Percentiles rank a stretch among this genome's conserved stretches.
phyloP scores from a whole-genome alignment of 2,888 invertebrate genomes.

The Drosophila tripunctata region DNA sequence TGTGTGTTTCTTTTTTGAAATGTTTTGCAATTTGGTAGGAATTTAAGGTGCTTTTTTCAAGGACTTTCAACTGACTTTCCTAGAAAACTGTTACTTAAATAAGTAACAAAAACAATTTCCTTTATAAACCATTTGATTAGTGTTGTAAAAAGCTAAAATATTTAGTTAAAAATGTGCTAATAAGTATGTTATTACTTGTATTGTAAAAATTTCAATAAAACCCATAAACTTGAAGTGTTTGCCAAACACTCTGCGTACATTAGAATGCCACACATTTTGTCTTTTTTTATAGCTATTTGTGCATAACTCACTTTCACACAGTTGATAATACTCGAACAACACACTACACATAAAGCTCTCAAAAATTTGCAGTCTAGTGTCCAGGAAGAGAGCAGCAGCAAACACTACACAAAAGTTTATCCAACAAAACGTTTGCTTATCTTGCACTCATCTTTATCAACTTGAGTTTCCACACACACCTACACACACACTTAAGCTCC shows the following conservation, averaged over 20 bases:
- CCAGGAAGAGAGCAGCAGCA: conserved; percentile 37
- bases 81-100: no score
- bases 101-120: no score
- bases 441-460: conserved; percentile 59
- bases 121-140: no score
- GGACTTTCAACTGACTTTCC: no score
- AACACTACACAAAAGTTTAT: conserved; percentile 49
- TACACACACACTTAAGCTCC: conserved; percentile 2
- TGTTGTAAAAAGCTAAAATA: background rate
- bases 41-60: background rate
- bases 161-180: no score
- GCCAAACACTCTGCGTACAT: background rate
- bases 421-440: conserved; percentile 61
- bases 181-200: background rate
- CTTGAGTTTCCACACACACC: conserved; percentile 11
- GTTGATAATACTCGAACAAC: conserved; percentile 37
- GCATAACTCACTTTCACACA: background rate
- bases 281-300: no score
- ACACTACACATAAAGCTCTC: conserved; percentile 36
- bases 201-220: background rate
- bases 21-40: background rate
- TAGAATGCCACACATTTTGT: background rate
- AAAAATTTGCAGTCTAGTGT: conserved; percentile 29
- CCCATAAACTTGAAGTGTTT: background rate
- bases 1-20: background rate